Percentiles rank a stretch among this genome's conserved stretches.
Conservation (phyloP, 2,888 invertebrate species). For the Pristionchus fissidentatus region DNA sequence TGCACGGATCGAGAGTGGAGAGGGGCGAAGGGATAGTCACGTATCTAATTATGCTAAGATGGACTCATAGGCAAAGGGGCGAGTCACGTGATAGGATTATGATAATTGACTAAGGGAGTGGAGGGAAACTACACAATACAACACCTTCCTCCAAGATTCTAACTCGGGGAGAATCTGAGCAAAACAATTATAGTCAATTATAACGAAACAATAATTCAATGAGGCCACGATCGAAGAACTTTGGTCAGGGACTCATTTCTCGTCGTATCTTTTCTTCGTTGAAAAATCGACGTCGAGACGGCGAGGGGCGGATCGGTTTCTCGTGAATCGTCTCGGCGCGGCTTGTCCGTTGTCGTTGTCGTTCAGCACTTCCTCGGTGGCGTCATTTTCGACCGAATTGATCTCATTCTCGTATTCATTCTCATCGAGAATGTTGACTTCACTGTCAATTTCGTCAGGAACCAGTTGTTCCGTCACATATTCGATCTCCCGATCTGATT, state of each 20-base stretch:
- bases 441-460: not conserved
- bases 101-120: too few relatives aligned
- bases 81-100: too few relatives aligned
- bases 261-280: not conserved
- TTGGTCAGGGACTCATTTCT: not conserved
- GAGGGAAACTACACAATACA: too few relatives aligned
- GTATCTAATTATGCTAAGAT: too few relatives aligned
- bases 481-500: conserved; percentile 2
- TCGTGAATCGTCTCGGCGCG: not conserved
- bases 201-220: not conserved
- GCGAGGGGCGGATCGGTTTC: not conserved
- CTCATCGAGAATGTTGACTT: not conserved
- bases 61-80: too few relatives aligned
- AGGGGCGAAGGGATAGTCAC: too few relatives aligned
- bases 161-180: not conserved
- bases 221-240: not conserved
- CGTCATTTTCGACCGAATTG: not conserved
- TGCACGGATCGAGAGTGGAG: too few relatives aligned
- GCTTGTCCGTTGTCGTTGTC: not conserved
- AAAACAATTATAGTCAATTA: not conserved
- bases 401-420: not conserved
- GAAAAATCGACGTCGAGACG: not conserved
- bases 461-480: not conserved
- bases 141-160: conserved; percentile 13
- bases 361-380: not conserved